Evolutionary conservation across 2,113 vertebrate species (phyloP).

Genomic region (Pimephales promelas): DNA sequence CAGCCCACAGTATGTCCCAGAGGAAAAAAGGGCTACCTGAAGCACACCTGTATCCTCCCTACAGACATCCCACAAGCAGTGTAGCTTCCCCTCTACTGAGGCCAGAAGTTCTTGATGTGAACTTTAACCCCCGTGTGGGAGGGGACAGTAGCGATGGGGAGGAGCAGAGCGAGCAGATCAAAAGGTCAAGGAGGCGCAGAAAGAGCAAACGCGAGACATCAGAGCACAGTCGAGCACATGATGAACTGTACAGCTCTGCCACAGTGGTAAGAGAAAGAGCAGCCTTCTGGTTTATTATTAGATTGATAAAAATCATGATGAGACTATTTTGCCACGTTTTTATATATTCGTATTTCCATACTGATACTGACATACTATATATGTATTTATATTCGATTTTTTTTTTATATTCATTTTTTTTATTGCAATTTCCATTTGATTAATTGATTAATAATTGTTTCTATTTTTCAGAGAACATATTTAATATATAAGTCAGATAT

Average conservation of each 20-base stretch:
- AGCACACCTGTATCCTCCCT: conserved; percentile 61
- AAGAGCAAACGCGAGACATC: conserved; percentile 74
- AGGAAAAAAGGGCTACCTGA: conserved; percentile 74
- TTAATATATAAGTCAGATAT: too few species aligned
- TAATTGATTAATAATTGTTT: too few species aligned
- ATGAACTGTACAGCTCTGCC: conserved; percentile 1
- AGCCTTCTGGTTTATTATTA: neutral
- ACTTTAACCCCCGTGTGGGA: conserved; percentile 88
- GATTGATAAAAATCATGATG: neutral
- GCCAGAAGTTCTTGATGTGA: conserved; percentile 83
- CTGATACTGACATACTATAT: too few species aligned
- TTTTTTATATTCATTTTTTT: too few species aligned
- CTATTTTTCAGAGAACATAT: too few species aligned
- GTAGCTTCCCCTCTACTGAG: conserved; percentile 52
- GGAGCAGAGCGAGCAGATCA: conserved; percentile 75
- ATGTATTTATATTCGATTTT: too few species aligned
- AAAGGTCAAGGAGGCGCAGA: conserved; percentile 80
- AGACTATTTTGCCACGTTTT: conserved; percentile 5
- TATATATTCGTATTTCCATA: too few species aligned
- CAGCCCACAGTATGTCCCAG: conserved; percentile 62
- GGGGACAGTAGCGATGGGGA: conserved; percentile 90
- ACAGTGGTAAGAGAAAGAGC: conserved; percentile 37
- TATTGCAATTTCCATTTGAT: too few species aligned
- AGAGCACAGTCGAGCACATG: conserved; percentile 63
- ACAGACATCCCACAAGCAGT: conserved; percentile 54